A percentile compares a stretch with the other conserved stretches of the same genome.
Conservation (phyloP, 2,113 vertebrate species). For the Toxotes chatareus region DNA sequence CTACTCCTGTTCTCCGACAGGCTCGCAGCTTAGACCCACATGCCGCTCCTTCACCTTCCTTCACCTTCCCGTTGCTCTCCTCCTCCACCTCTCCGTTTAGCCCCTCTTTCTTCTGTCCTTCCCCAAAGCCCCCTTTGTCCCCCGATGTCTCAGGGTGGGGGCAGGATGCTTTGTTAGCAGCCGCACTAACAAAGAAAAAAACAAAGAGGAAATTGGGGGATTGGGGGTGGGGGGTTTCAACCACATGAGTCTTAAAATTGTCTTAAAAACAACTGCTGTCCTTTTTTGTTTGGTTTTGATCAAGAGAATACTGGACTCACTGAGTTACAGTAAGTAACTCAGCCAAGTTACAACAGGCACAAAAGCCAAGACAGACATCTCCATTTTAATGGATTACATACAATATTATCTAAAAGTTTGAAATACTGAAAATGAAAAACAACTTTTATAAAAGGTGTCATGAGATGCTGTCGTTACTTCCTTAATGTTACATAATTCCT, state of each 20-base stretch:
- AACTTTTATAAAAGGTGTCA: not conserved
- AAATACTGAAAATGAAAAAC: not conserved
- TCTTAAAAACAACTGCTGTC: too few species aligned
- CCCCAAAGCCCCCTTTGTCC: conserved; percentile 56
- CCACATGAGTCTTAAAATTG: not conserved
- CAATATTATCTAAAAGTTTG: not conserved
- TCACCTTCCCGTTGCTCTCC: conserved; percentile 80
- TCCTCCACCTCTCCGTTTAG: conserved; percentile 91
- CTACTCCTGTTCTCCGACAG: conserved; percentile 74
- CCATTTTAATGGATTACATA: too few species aligned
- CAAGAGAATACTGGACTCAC: not conserved
- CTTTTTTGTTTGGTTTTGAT: too few species aligned
- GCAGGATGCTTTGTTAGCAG: conserved; percentile 66
- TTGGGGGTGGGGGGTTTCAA: not conserved
- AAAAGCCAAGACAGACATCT: too few species aligned
- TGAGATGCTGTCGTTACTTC: not conserved
- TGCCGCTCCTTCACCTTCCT: conserved; percentile 60
- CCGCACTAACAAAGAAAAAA: conserved; percentile 43
- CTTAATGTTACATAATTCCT: not conserved
- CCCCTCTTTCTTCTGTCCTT: conserved; percentile 81
- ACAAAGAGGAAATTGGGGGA: not conserved
- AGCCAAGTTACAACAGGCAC: too few species aligned
- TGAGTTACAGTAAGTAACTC: too few species aligned
- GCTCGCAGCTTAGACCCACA: conserved; percentile 76
- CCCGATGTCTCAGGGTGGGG: conserved; percentile 58